Conservation (phyloP, 2,888 invertebrate species). For the Neocrepidodera transversa region DNA sequence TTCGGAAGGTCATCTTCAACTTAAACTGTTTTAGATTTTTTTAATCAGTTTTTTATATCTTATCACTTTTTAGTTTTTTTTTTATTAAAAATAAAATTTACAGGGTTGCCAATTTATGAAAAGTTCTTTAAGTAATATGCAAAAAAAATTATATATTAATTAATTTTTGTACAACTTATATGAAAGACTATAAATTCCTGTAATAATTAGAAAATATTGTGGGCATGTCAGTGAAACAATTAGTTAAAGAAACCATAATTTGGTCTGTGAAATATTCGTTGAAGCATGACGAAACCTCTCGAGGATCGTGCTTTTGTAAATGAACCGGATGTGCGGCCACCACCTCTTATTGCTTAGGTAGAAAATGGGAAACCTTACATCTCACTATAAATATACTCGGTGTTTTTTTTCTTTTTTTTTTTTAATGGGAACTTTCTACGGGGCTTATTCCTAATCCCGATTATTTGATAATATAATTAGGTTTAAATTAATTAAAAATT, state of each 20-base stretch:
- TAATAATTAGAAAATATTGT: slow-evolving; percentile 4
- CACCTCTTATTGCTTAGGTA: slow-evolving; percentile 21
- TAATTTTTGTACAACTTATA: no score
- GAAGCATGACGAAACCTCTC: slow-evolving; percentile 36
- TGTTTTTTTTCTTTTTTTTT: neutral
- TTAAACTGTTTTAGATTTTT: no score
- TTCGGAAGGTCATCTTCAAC: no score
- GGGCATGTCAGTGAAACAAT: slow-evolving; percentile 10
- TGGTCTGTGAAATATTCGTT: slow-evolving; percentile 25
- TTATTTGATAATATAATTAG: neutral
- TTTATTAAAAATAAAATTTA: no score
- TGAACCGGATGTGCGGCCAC: slow-evolving; percentile 29
- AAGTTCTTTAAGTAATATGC: no score
- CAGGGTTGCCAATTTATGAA: no score
- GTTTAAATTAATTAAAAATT: no score
- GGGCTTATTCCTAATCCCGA: slow-evolving; percentile 9
- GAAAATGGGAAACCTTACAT: slow-evolving; percentile 28
- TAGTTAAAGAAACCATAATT: slow-evolving; percentile 32
- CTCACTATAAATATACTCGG: neutral
- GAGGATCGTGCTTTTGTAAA: slow-evolving; percentile 24
- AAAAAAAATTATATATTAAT: no score
- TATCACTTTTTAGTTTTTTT: no score
- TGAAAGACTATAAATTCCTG: neutral
- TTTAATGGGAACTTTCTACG: slow-evolving; percentile 22
- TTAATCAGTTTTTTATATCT: no score